Percentiles rank a stretch among this genome's conserved stretches.
These are phyloP conservation scores for Wasmannia auropunctata DNA, from an alignment of 1,140 invertebrate species.

Conservation along the genomic window DNA sequence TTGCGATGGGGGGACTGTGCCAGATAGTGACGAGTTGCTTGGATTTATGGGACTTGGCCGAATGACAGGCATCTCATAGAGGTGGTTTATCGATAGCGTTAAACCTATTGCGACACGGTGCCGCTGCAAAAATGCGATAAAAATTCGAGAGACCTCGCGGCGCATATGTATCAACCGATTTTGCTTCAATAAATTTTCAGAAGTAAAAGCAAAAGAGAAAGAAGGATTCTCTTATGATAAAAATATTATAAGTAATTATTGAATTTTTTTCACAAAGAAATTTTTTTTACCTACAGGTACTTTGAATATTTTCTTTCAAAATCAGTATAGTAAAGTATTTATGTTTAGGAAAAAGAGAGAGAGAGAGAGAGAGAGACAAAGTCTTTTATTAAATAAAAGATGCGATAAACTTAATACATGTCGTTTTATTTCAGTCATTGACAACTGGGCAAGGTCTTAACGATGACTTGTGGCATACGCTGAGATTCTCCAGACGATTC, in stretches of 20 bases:
- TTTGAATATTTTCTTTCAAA: slow-evolving; percentile 1
- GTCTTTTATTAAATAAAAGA: not conserved
- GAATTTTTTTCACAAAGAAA: not conserved
- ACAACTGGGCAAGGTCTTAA: slow-evolving; percentile 93
- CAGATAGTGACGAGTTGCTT: slow-evolving; percentile 72
- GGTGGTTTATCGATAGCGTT: slow-evolving; percentile 67
- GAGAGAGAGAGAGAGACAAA: not conserved
- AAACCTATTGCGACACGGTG: slow-evolving; percentile 19
- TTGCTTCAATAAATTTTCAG: not conserved
- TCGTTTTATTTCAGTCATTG: slow-evolving; percentile 88
- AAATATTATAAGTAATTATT: not conserved
- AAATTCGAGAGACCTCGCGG: not conserved
- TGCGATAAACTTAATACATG: not conserved
- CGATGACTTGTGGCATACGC: slow-evolving; percentile 97
- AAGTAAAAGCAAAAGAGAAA: not conserved
- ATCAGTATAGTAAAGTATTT: not conserved
- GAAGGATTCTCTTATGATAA: not conserved
- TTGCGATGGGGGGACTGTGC: slow-evolving; percentile 44
- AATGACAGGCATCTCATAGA: slow-evolving; percentile 62
- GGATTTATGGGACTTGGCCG: slow-evolving; percentile 68
- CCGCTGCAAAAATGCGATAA: slow-evolving; percentile 34
- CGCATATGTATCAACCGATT: not conserved
- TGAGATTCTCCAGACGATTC: slow-evolving; percentile 93
- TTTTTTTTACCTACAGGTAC: not conserved
- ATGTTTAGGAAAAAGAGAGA: not conserved